phyloP scores from a whole-genome alignment of 1,140 invertebrate species.

The Drosophila erecta region DNA sequence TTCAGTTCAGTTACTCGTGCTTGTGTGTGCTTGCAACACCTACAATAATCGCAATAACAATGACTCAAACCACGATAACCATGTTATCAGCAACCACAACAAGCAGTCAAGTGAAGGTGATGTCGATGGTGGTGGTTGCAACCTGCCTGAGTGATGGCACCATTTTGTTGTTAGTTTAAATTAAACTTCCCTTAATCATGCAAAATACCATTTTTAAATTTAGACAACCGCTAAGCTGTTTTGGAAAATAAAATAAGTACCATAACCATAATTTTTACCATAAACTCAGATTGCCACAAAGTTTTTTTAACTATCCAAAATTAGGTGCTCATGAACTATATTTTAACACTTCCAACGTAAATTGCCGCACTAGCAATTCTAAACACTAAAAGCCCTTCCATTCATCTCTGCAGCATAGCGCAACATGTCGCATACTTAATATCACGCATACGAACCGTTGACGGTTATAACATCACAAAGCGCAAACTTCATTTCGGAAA shows the following conservation, averaged over 20 bases:
- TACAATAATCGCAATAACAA: constrained; percentile 9
- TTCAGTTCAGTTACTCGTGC: constrained; percentile 5
- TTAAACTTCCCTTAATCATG: constrained; percentile 2
- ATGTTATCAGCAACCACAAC: constrained; percentile 33
- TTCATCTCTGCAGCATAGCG: background rate
- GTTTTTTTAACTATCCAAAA: background rate
- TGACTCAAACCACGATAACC: constrained; percentile 13
- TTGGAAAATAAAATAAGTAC: background rate
- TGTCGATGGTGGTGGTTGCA: background rate
- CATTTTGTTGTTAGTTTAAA: background rate
- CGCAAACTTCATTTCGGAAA: constrained; percentile 37
- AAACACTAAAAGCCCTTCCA: background rate
- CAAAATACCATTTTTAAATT: background rate
- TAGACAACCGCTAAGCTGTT: background rate
- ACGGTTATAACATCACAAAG: constrained; percentile 22
- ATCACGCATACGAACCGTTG: constrained; percentile 37
- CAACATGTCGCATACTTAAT: constrained; percentile 36
- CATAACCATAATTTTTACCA: background rate
- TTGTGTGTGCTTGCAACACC: constrained; percentile 1
- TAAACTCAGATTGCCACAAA: too few relatives aligned
- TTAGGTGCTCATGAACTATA: too few relatives aligned
- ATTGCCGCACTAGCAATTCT: background rate
- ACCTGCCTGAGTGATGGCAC: constrained; percentile 14
- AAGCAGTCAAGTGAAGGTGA: background rate
- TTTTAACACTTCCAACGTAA: background rate